These are phyloP conservation scores for Champsocephalus gunnari DNA, from an alignment of 2,797 vertebrate genomes.

Conservation along the genomic window DNA sequence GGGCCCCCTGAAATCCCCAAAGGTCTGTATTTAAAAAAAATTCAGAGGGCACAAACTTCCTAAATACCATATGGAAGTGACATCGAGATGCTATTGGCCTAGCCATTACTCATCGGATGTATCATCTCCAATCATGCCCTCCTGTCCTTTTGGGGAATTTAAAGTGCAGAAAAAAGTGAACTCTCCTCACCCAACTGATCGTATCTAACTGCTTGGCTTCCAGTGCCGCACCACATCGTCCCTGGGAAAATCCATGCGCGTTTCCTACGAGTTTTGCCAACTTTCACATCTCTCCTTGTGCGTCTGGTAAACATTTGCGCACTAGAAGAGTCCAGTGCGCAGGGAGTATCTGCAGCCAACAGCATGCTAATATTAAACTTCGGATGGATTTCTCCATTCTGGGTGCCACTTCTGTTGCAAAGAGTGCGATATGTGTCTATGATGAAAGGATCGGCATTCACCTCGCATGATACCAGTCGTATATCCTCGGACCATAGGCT, in stretches of 20 bases:
- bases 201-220: slow-evolving; percentile 82
- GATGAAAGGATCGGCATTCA: slow-evolving; percentile 28
- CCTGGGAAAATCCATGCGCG: slow-evolving; percentile 89
- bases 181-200: slow-evolving; percentile 87
- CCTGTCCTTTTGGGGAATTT: background rate
- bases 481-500: slow-evolving; percentile 76
- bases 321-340: slow-evolving; percentile 20
- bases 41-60: background rate
- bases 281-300: background rate
- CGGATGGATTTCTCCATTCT: background rate
- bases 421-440: slow-evolving; percentile 60
- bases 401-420: slow-evolving; percentile 28
- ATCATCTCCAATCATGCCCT: background rate
- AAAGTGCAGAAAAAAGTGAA: background rate
- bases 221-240: slow-evolving; percentile 92
- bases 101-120: background rate
- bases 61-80: background rate
- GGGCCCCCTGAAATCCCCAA: background rate
- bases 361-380: slow-evolving; percentile 60
- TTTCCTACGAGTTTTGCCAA: slow-evolving; percentile 58
- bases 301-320: slow-evolving; percentile 8
- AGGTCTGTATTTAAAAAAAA: slow-evolving; percentile 2
- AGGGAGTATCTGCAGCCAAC: slow-evolving; percentile 49
- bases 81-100: background rate
- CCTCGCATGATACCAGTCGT: slow-evolving; percentile 71